Evolutionary conservation across 2,113 vertebrate genomes (phyloP).

Genomic region (Gorsachius goisagi): DNA sequence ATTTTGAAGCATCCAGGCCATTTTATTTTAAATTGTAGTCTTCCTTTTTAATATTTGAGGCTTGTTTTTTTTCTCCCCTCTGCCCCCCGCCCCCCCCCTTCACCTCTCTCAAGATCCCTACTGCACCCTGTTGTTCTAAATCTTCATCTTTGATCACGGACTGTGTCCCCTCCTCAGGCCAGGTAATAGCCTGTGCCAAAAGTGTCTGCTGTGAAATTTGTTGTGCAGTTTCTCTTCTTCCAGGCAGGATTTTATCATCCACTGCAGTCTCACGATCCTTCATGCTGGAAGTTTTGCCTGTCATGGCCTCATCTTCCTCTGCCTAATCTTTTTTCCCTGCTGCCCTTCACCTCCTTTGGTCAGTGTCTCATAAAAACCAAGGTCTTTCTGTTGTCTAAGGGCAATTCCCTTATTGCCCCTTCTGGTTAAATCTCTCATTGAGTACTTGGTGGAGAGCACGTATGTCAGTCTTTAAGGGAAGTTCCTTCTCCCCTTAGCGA

Average conservation of each 20-base stretch:
- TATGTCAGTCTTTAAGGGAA: not conserved
- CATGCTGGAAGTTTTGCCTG: not conserved
- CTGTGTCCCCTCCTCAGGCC: not conserved
- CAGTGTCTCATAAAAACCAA: not conserved
- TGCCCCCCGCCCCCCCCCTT: not conserved
- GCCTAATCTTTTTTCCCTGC: not conserved
- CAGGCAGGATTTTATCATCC: not conserved
- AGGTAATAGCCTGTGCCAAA: no score
- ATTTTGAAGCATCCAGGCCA: not conserved
- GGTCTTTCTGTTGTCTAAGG: not conserved
- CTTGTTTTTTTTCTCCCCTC: not conserved
- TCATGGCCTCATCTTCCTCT: not conserved
- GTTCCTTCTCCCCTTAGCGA: not conserved
- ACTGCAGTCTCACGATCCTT: accelerated
- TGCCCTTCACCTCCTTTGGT: not conserved
- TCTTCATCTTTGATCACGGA: no score
- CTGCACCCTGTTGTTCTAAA: not conserved
- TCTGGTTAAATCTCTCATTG: not conserved
- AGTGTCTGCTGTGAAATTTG: not conserved
- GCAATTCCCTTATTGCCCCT: not conserved
- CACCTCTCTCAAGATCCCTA: not conserved
- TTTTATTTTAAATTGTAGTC: not conserved
- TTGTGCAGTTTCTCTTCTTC: not conserved
- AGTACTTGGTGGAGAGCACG: not conserved
- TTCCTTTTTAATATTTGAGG: not conserved